Base-by-base conservation (phyloP, 2,888 invertebrate species). In the Choristoneura rosaceana region DNA sequence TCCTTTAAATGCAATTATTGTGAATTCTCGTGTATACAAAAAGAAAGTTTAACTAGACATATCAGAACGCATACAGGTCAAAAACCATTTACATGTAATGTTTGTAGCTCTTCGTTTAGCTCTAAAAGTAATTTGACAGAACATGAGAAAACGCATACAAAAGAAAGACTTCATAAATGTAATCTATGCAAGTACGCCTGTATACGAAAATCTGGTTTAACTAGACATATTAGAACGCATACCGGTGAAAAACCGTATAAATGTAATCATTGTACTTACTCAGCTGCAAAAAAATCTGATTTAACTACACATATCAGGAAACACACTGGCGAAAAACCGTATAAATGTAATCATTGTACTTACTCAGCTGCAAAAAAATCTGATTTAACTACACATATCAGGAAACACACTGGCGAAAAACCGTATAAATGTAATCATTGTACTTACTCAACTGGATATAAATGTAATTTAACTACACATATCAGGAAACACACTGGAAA, bases 1-100 rank as follows among this genome's bases (percentile, higher is more conserved):
- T 77, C 78, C 2, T 80, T 59, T 17, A 33, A 70, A 12, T 82
- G 79, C 68, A 50, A 17, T 55, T 12, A 12, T 25, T 55, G 65
- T 17, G 14, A 8, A 34, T 33, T 34, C n/a, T 3, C 33, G n/a
- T 47, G 25, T 50, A 10, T 0, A 7, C 10, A 12, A 5, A 65
- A 47, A 38, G 0, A 7, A 3, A 5, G 3, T 41, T 55, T 65
- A 14, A 17, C 12, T 17, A 43, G 0, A 8, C 66, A 66, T 8
- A 7, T 41, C 0, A 15, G 14, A 8, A 66, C 0, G 17, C 59
- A 64, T 38, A 58, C 60, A 0, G 47, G 52, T 34, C 15, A 63
- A 12, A 58, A 70, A n/a, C 65, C 41, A 2, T 66, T 8, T 34
- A 52, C 33, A 12, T 71, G 70, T 25, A 7, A n/a, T n/a, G 0